phyloP scores from a whole-genome alignment of 1,140 invertebrate genomes.

The Anoplophora glabripennis region DNA sequence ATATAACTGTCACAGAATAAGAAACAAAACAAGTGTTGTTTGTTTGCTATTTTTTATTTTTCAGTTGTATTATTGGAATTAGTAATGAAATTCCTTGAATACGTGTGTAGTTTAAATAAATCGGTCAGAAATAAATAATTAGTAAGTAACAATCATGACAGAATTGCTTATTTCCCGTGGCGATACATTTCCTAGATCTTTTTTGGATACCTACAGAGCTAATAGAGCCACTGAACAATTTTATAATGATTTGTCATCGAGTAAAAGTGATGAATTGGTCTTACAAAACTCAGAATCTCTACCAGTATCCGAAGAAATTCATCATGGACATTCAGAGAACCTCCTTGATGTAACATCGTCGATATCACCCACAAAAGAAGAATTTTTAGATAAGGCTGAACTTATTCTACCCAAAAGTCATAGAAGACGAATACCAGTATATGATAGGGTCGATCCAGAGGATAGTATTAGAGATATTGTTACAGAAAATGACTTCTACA shows the following conservation, averaged over 20 bases:
- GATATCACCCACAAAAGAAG: constrained; percentile 37
- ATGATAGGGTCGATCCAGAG: constrained; percentile 59
- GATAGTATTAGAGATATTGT: constrained; percentile 64
- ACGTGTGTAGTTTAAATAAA: no score
- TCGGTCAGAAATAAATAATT: no score
- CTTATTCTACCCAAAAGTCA: constrained; percentile 31
- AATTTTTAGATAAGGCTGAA: constrained; percentile 42
- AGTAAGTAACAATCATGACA: constrained; percentile 35
- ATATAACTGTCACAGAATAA: no score
- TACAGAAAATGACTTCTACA: constrained; percentile 63
- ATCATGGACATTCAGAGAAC: constrained; percentile 47
- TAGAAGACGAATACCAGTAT: constrained; percentile 35
- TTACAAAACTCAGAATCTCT: constrained; percentile 45
- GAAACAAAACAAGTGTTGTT: no score
- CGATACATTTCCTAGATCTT: constrained; percentile 46
- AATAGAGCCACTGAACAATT: constrained; percentile 39
- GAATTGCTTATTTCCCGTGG: constrained; percentile 45
- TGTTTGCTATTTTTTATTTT: no score
- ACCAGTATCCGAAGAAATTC: constrained; percentile 40
- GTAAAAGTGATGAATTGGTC: constrained; percentile 48
- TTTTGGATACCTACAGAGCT: constrained; percentile 43
- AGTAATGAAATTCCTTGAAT: no score
- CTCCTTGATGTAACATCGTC: constrained; percentile 37
- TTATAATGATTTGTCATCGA: constrained; percentile 44
- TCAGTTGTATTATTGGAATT: no score